Base-by-base conservation (phyloP, 2,888 invertebrate genomes). In the Encarsia formosa region DNA sequence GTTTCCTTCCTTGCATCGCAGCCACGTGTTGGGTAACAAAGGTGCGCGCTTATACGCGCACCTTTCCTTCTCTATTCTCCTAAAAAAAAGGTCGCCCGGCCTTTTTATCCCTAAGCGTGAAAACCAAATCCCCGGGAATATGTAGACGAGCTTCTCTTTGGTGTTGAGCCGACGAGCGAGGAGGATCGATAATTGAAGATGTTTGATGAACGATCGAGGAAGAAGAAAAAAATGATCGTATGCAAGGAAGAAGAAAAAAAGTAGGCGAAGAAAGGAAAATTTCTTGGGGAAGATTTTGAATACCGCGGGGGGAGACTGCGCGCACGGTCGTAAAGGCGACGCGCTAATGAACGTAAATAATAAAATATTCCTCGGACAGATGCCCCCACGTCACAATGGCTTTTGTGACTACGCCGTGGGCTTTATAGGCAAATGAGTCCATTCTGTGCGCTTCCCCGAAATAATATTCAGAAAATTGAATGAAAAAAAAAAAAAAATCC, bases 11-110 rank as follows among this genome's bases (percentile, higher is more conserved):
- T 29, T 32, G 20, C 16, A n/a, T 16, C 19, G 23, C 11, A 61
- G 71, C 71, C 71, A 73, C 73, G 71, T 69, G 73, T 72, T 69
- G 62, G 39, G 61, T 59, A 65, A 71, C 70, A 72, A 72, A 65
- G 67, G 61, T 49, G 35, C 26, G 39, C 52, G 57, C 56, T 62
- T 38, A 46, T 20, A 18, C 65, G 60, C 67, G 70, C 69, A 72
- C 15, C 39, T 15, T n/a, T 34, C 34, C 15, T n/a, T 34, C 34
- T 34, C 34, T 34, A 15, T 3, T 18, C n/a, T 2, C 18, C 34
- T 9, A n/a, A n/a, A n/a, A n/a, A n/a, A n/a, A n/a, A n/a, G n/a
- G n/a, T n/a, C n/a, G n/a, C n/a, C n/a, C n/a, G n/a, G n/a, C n/a
- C n/a, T n/a, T n/a, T n/a, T n/a, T n/a, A n/a, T n/a, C n/a, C n/a